These are phyloP conservation scores for Trididemnum nubilum DNA, from an alignment of 23 tunicate species.

Conservation along the genomic window DNA sequence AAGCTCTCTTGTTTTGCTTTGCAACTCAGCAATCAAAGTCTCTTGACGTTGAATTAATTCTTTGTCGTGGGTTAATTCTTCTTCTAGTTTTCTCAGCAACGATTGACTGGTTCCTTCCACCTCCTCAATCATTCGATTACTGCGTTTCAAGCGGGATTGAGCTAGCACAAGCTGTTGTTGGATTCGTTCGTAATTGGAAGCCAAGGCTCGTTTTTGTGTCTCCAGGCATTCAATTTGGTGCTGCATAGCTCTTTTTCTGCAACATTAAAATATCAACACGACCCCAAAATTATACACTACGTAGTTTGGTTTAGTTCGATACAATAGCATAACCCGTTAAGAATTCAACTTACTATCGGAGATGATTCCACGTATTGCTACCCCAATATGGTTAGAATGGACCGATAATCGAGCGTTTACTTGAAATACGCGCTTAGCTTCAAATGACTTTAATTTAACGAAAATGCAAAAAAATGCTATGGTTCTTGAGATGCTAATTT, in stretches of 20 bases:
- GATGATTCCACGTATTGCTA: too few species aligned
- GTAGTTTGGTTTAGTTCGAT: too few species aligned
- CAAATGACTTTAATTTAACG: too few species aligned
- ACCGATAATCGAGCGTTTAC: too few species aligned
- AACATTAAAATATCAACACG: not conserved
- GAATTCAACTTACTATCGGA: too few species aligned
- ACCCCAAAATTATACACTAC: not conserved
- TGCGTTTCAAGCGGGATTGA: conserved; percentile 70
- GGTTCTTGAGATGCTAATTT: too few species aligned
- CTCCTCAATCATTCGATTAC: conserved; percentile 87
- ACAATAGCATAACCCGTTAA: too few species aligned
- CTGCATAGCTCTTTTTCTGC: conserved; percentile 63
- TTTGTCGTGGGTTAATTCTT: conserved; percentile 75
- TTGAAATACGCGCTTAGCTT: too few species aligned
- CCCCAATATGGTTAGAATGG: too few species aligned
- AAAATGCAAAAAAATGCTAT: too few species aligned
- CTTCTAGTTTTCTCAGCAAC: conserved; percentile 74
- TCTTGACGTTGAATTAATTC: conserved; percentile 87
- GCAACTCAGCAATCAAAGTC: conserved; percentile 65
- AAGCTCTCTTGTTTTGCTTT: conserved; percentile 65
- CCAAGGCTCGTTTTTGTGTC: conserved; percentile 67
- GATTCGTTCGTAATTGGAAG: conserved; percentile 63
- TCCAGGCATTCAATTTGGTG: conserved; percentile 89
- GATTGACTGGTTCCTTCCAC: conserved; percentile 83
- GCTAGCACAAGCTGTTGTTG: conserved; percentile 67